Evolutionary conservation across 2,113 vertebrate genomes (phyloP).

Genomic region (Malurus elegans): DNA sequence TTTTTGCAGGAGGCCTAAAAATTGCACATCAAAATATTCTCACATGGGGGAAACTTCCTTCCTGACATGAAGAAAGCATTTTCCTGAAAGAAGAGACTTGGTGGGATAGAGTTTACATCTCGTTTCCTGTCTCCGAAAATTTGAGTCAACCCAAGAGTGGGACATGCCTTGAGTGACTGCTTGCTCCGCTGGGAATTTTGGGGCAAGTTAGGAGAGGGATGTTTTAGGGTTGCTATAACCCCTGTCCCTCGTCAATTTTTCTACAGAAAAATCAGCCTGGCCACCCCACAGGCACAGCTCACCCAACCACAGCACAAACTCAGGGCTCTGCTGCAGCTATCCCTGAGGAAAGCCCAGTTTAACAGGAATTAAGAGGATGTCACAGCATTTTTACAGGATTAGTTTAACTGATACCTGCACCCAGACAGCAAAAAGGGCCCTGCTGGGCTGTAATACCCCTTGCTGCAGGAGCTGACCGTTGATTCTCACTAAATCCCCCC

Average conservation of each 20-base stretch:
- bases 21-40: not conserved
- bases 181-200: not conserved
- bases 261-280: not conserved
- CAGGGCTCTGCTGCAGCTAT: not conserved
- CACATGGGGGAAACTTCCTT: not conserved
- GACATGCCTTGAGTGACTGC: not conserved
- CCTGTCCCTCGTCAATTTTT: not conserved
- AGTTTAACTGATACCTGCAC: not conserved
- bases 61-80: not conserved
- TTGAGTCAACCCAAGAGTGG: not conserved
- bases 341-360: not conserved
- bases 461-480: not conserved
- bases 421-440: not conserved
- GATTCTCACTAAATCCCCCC: not conserved
- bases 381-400: not conserved
- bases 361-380: slow-evolving; percentile 9
- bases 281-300: not conserved
- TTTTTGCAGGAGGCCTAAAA: not conserved
- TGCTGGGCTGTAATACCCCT: not conserved
- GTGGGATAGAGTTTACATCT: not conserved
- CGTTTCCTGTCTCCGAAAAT: not conserved
- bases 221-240: not conserved
- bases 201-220: not conserved
- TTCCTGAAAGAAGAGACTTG: not conserved
- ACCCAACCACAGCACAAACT: fast-evolving